These are phyloP conservation scores for Opisthocomus hoazin DNA, from an alignment of 2,113 vertebrate genomes.

Conservation along the genomic window DNA sequence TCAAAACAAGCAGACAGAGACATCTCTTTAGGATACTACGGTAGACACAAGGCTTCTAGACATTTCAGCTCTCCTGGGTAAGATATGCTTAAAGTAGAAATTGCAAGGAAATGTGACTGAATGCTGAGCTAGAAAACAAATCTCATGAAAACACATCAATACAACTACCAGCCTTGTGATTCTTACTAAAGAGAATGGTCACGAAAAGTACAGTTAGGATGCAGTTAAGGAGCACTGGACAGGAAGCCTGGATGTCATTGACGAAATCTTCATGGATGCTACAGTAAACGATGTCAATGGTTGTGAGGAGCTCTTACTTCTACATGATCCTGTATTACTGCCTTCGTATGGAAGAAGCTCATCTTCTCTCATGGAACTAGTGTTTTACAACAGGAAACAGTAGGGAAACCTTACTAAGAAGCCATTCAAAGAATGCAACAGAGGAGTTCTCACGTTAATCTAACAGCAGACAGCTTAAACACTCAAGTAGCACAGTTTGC, in stretches of 20 bases:
- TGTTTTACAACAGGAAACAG: background rate
- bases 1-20: background rate
- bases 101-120: background rate
- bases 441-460: background rate
- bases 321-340: rapidly evolving
- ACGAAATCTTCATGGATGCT: background rate
- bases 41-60: background rate
- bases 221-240: background rate
- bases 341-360: background rate
- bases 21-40: background rate
- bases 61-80: background rate
- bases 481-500: background rate
- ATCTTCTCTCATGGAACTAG: background rate
- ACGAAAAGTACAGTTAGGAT: background rate
- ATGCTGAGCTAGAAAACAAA: background rate
- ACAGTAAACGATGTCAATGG: background rate
- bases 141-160: background rate
- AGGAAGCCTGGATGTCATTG: background rate
- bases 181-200: background rate
- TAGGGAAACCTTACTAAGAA: background rate
- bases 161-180: background rate
- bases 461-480: background rate
- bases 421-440: background rate
- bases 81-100: background rate
- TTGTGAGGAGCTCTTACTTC: background rate